phyloP scores from a whole-genome alignment of 2,797 vertebrate species.

The Neosilurus hyrtlii region DNA sequence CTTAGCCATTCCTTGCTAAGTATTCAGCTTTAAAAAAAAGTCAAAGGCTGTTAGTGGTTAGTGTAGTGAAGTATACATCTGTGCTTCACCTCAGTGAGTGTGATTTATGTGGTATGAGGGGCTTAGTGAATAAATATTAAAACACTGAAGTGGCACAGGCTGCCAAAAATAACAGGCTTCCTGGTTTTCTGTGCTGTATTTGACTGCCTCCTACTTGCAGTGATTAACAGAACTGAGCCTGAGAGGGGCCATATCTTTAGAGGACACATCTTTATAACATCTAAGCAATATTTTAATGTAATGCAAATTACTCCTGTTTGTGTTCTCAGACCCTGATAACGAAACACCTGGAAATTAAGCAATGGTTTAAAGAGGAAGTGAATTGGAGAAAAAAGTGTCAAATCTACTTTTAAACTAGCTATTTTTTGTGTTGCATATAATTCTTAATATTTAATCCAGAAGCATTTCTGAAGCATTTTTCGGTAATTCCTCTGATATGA shows the following conservation, averaged over 20 bases:
- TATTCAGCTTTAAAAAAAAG: constrained; percentile 64
- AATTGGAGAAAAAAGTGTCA: neutral
- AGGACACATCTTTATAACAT: constrained; percentile 5
- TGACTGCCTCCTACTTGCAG: constrained; percentile 61
- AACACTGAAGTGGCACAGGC: constrained; percentile 60
- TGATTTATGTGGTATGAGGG: constrained; percentile 68
- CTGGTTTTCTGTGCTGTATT: constrained; percentile 67
- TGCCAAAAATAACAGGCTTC: constrained; percentile 72
- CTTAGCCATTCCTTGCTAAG: constrained; percentile 54
- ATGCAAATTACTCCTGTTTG: neutral
- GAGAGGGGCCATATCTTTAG: constrained; percentile 28
- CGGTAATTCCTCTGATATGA: too few species aligned
- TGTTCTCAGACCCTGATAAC: neutral
- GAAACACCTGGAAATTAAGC: neutral
- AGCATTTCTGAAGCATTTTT: too few species aligned
- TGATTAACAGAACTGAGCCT: constrained; percentile 51
- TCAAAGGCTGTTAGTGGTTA: constrained; percentile 64
- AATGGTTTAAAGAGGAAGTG: neutral
- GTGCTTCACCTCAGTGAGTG: constrained; percentile 54
- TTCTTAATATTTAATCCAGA: too few species aligned
- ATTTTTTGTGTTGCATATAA: neutral
- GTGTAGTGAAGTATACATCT: constrained; percentile 58
- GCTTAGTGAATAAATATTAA: constrained; percentile 71
- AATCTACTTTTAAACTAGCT: neutral
- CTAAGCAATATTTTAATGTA: neutral